Evolutionary conservation across 2,797 vertebrate genomes (phyloP), one percentile per base, ranked within the genome.

Genomic region (Oophaga sylvatica): DNA sequence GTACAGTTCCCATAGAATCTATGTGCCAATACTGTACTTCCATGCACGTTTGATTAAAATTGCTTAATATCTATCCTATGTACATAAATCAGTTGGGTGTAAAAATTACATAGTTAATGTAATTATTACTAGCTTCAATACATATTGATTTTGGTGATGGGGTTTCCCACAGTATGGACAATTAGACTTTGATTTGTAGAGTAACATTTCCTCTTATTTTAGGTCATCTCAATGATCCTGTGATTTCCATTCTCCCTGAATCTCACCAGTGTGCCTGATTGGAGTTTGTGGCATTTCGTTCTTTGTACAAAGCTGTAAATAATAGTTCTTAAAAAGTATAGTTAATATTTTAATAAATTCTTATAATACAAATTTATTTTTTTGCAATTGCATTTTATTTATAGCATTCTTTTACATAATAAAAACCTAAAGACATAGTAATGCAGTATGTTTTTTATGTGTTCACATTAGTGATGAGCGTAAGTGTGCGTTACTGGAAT

Each of bases 181-280:
- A 71, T 65, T 60, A 70, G 56, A 16, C 57, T 73, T 16, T 84
- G 17, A 78, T 59, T 16, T 45, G 35, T 56, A 67, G 77, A 87
- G n/a, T 84, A 84, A 81, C 56, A 17, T 84, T 75, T 88, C 63
- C 88, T 87, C 75, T 84, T 83, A 86, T 75, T 90, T 87, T 85
- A 76, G 81, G 81, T 84, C 45, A 29, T 11, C 48, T 73, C 73
- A 84, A 71, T 85, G 62, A 57, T 83, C 71, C 78, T 77, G 70
- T 31, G 67, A 88, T 83, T 65, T 48, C 35, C 76, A 83, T 80
- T 35, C n/a, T 53, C n/a, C 73, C 67, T 71, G 63, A 87, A 76
- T 85, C 82, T n/a, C 67, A 81, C 41, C 83, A 70, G 29, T 87
- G 82, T 85, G 41, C 68, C 70, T 85, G 73, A 84, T 26, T 71